Conservation (phyloP, 2,113 vertebrate species). For the Recurvirostra avosetta region DNA sequence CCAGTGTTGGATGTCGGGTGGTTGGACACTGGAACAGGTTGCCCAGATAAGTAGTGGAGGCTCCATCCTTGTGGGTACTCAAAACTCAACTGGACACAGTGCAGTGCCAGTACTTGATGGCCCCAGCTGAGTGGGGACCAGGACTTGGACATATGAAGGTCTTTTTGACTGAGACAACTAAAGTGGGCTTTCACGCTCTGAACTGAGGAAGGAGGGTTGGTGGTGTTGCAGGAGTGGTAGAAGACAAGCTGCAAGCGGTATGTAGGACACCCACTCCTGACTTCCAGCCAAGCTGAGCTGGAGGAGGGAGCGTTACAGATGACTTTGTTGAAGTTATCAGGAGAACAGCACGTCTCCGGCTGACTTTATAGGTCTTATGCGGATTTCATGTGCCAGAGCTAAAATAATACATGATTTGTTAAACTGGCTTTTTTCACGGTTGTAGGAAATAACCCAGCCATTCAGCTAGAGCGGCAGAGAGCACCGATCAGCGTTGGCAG, state of each 20-base stretch:
- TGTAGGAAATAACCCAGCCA: not conserved
- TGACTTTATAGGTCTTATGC: not conserved
- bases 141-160: not conserved
- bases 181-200: not conserved
- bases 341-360: not conserved
- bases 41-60: not conserved
- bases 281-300: not conserved
- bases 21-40: not conserved
- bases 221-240: not conserved
- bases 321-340: not conserved
- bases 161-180: not conserved
- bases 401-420: conserved; percentile 4
- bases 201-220: not conserved
- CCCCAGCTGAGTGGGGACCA: not conserved
- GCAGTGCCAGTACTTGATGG: not conserved
- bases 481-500: not conserved
- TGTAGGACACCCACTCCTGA: not conserved
- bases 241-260: not conserved
- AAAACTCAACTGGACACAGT: not conserved
- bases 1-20: not conserved
- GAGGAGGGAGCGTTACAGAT: not conserved
- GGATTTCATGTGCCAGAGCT: conserved; percentile 11
- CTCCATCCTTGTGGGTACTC: not conserved
- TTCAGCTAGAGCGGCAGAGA: not conserved
- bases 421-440: not conserved